Conservation (phyloP, 2,113 vertebrate genomes). For the Ginglymostoma cirratum region DNA sequence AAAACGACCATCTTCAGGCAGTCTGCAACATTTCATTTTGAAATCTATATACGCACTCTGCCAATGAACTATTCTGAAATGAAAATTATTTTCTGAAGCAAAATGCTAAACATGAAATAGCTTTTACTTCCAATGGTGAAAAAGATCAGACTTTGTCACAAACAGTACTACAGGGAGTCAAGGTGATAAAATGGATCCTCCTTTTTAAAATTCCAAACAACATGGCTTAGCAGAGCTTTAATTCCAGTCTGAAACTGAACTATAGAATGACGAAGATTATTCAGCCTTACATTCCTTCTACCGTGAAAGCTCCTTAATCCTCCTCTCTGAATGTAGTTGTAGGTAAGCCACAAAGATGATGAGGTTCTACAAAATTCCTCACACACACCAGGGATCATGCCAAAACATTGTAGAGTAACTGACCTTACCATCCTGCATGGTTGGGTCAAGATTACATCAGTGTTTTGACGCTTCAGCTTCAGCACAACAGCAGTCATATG, state of each 20-base stretch:
- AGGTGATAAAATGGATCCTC: not conserved
- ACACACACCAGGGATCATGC: not conserved
- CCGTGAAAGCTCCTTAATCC: not conserved
- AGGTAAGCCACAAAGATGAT: not conserved
- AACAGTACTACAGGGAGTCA: not conserved
- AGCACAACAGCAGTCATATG: not conserved
- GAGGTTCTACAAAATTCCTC: not conserved
- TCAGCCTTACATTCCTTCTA: not conserved
- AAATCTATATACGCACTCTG: not conserved
- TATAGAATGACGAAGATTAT: not conserved
- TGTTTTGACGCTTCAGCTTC: not conserved
- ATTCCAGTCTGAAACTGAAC: not conserved
- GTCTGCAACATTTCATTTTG: not conserved
- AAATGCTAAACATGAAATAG: not conserved
- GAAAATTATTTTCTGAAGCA: not conserved
- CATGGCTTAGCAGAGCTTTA: not conserved
- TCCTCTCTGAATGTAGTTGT: not conserved
- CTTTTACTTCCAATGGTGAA: not conserved
- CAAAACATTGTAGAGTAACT: not conserved
- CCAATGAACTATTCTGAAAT: not conserved
- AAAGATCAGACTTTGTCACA: not conserved
- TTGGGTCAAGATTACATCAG: not conserved
- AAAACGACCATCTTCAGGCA: not conserved
- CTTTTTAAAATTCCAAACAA: not conserved
- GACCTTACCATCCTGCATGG: not conserved